A percentile compares a stretch with the other conserved stretches of the same genome.
These are phyloP conservation scores for Diorhabda sublineata DNA, from an alignment of 1,140 invertebrate species.

Conservation along the genomic window DNA sequence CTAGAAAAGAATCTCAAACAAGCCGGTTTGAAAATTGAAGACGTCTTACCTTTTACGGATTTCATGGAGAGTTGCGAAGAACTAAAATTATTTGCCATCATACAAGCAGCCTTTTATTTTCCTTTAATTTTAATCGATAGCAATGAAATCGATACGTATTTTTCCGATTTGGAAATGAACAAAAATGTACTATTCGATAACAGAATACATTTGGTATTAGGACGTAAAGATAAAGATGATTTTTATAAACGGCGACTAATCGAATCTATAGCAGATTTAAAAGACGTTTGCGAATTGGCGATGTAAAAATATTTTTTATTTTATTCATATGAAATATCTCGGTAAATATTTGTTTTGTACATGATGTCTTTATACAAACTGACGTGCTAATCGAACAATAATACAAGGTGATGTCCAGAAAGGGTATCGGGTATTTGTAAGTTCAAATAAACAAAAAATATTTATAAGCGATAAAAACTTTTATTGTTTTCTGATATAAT, in stretches of 20 bases:
- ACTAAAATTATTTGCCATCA: constrained; percentile 33
- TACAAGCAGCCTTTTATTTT: constrained; percentile 33
- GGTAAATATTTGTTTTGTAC: no score
- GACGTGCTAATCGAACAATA: no score
- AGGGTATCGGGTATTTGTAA: no score
- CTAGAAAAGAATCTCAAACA: constrained; percentile 28
- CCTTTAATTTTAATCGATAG: constrained; percentile 29
- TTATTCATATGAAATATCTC: no score
- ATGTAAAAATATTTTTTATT: neutral
- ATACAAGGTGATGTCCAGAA: no score
- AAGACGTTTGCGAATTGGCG: constrained; percentile 30
- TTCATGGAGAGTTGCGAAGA: constrained; percentile 34
- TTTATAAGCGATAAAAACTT: no score
- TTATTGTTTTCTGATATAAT: no score
- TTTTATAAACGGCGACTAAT: constrained; percentile 23
- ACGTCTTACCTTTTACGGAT: constrained; percentile 28
- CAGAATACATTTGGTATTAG: constrained; percentile 28
- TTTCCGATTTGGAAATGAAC: constrained; percentile 22
- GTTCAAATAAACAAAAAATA: no score
- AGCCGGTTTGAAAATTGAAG: constrained; percentile 21
- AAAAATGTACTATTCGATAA: constrained; percentile 26
- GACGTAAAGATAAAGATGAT: constrained; percentile 27
- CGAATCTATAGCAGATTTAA: constrained; percentile 34
- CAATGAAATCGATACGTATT: constrained; percentile 24
- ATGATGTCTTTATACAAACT: no score